A percentile compares a stretch with the other conserved stretches of the same genome.
Evolutionary conservation across 1,140 invertebrate species (phyloP).

Genomic region (Drosophila orena): DNA sequence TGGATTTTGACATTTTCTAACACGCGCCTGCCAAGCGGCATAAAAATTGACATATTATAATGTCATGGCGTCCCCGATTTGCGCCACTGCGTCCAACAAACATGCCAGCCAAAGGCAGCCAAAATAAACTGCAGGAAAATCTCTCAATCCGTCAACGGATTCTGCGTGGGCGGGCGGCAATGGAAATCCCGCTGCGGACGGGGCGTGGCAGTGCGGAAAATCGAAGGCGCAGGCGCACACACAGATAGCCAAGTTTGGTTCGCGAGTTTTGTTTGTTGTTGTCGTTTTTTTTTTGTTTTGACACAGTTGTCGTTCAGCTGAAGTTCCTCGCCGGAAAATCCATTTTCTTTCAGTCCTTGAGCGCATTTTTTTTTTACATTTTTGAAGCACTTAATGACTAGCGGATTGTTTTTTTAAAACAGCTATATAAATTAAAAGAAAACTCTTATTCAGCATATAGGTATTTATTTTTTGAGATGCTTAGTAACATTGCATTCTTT

Average conservation of each 20-base stretch:
- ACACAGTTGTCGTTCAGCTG: conserved; percentile 53
- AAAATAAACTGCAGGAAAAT: conserved; percentile 29
- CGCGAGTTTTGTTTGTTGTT: conserved; percentile 17
- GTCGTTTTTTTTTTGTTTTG: conserved; percentile 34
- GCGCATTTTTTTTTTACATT: background rate
- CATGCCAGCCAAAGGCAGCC: conserved; percentile 34
- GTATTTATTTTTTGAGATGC: background rate
- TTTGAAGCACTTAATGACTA: background rate
- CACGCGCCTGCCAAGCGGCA: conserved; percentile 80
- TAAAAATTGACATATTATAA: conserved; percentile 84
- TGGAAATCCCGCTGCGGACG: conserved; percentile 3
- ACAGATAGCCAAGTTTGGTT: background rate
- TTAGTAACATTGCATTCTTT: too few species aligned
- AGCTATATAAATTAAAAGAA: background rate
- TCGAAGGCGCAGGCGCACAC: conserved; percentile 22
- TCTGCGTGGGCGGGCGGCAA: conserved; percentile 71
- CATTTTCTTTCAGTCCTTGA: conserved; percentile 8
- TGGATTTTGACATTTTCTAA: conserved; percentile 81
- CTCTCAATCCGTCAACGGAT: conserved; percentile 67
- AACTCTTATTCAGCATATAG: background rate
- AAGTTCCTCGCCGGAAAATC: conserved; percentile 5
- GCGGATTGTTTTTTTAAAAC: background rate
- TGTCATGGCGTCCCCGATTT: conserved; percentile 82
- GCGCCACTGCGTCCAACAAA: conserved; percentile 75
- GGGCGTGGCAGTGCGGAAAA: conserved; percentile 16